Base-by-base conservation (phyloP, 2,888 invertebrate species). In the Penaeus monodon region DNA sequence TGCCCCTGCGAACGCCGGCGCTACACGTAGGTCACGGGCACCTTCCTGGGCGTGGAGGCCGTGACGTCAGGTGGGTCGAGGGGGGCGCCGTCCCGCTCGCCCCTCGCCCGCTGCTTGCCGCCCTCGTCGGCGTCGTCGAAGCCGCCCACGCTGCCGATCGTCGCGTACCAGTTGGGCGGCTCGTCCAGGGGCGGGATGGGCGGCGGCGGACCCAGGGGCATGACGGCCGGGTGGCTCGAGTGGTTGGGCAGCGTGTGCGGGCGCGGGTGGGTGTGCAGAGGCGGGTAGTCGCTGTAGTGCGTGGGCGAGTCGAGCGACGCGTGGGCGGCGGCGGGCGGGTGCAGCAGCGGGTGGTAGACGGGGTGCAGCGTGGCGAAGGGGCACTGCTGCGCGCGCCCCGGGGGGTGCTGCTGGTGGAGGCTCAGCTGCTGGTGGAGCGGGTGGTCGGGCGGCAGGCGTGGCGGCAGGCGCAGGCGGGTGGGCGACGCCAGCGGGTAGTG, bases 91-190 rank as follows among this genome's bases (percentile, higher is more conserved):
- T 57, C 57, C 17, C 57, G 14, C 57, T 57, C 57, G 57, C 17
- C 57, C 1, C 57, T 1, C 57, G 57, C 17, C 57, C 57, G 17
- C 57, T 10, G 12, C 49, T 57, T 57, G 17, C 4, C 57, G 57
- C 86, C 79, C 64, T 83, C 86, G 70, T 79, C 65, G 8, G 79
- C 86, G 20, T 49, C 77, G 24, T 44, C 79, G n/a, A 77, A 77
- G 2, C 77, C 86, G 27, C 79, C 86, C 7, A 78, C 70, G 7
- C 81, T 68, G 24, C 49, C n/a, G 22, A 86, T 82, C 6, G 86
- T 86, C n/a, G 82, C 86, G 33, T 86, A 86, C 86, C 86, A 86
- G 78, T 86, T 73, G 12, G 86, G 83, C 33, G 86, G 79, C 27
- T 83, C 83, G 66, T 66, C 79, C 12, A 83, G 70, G 27, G 86